These are phyloP conservation scores for Cyprinodon brontotheroides DNA, from an alignment of 2,113 vertebrate genomes.

Conservation along the genomic window DNA sequence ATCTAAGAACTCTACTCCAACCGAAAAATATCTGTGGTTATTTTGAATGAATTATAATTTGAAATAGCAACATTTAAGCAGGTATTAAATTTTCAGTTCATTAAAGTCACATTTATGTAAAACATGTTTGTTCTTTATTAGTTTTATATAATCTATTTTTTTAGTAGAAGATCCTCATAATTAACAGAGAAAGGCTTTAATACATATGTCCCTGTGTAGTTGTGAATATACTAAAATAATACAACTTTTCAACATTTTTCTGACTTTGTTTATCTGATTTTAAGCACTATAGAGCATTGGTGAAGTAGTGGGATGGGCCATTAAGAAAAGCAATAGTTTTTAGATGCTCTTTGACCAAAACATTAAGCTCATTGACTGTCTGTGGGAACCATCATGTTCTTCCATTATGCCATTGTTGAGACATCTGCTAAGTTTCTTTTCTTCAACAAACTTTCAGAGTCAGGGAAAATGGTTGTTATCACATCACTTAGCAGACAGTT, in stretches of 20 bases:
- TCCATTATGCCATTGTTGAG: constrained; percentile 13
- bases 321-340: background rate
- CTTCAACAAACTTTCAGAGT: constrained; percentile 7
- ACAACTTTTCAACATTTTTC: background rate
- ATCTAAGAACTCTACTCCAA: background rate
- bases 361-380: background rate
- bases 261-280: background rate
- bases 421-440: background rate
- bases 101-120: background rate
- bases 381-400: constrained; percentile 1
- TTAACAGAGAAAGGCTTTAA: too few species aligned
- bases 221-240: too few species aligned
- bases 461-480: constrained; percentile 13
- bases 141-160: too few species aligned
- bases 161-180: too few species aligned
- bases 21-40: background rate
- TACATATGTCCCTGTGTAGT: too few species aligned
- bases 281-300: background rate
- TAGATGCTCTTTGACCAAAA: background rate
- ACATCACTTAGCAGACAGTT: constrained; percentile 15
- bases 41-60: background rate
- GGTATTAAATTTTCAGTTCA: too few species aligned
- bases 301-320: background rate
- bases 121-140: too few species aligned
- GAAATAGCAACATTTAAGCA: background rate